Conservation (phyloP, 1,140 invertebrate genomes). For the Archivesica marissinica region DNA sequence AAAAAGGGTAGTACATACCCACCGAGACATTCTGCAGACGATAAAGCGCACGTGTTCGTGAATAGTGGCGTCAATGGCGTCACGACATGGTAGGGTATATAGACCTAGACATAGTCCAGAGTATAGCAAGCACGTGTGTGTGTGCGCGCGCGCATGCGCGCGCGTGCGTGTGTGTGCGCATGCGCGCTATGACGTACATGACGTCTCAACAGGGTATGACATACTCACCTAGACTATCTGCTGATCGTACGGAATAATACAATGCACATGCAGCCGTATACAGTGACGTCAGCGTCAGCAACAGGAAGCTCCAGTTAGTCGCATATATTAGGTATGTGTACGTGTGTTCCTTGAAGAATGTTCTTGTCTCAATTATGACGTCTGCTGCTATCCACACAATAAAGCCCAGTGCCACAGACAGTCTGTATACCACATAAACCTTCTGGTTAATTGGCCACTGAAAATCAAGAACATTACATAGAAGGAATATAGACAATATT, state of each 20-base stretch:
- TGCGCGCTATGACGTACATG: too few relatives aligned
- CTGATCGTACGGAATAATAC: conserved; percentile 68
- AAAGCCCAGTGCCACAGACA: conserved; percentile 64
- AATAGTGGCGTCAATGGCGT: too few relatives aligned
- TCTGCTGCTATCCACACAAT: conserved; percentile 75
- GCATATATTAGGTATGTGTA: conserved; percentile 78
- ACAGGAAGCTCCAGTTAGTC: conserved; percentile 80
- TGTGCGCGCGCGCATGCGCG: too few relatives aligned
- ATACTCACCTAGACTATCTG: conserved; percentile 73
- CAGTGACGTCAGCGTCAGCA: conserved; percentile 69
- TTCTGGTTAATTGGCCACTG: conserved; percentile 77
- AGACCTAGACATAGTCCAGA: too few relatives aligned
- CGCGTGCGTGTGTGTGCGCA: too few relatives aligned
- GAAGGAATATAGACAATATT: too few relatives aligned
- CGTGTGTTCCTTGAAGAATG: conserved; percentile 72
- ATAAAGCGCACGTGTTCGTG: too few relatives aligned
- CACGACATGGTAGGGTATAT: too few relatives aligned
- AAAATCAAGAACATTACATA: conserved; percentile 37
- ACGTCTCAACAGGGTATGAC: too few relatives aligned
- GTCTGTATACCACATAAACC: conserved; percentile 71
- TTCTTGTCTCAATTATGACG: conserved; percentile 72
- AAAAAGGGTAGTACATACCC: too few relatives aligned
- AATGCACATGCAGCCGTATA: conserved; percentile 69
- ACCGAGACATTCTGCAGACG: too few relatives aligned
- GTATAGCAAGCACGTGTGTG: too few relatives aligned